Base-by-base conservation (phyloP, 2,113 vertebrate genomes). In the Ceyx cyanopectus region DNA sequence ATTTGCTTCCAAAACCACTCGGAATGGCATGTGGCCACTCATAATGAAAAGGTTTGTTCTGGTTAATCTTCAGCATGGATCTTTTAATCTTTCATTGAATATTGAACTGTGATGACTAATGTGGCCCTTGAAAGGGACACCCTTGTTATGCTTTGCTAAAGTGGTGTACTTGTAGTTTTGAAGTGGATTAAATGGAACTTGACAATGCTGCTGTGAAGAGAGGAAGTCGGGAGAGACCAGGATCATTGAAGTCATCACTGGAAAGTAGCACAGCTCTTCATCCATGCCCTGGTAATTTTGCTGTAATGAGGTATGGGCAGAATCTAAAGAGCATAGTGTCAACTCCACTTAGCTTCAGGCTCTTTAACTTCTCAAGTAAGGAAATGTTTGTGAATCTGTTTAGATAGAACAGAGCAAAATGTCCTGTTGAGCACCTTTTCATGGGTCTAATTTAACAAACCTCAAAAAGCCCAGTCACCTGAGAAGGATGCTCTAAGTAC, bases 1-100 rank as follows among this genome's bases (percentile, higher is more conserved):
- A 87, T 92, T 83, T 89, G 22, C 63, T 92, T 94, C 41, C 46
- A 85, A 83, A 94, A 12, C 3, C 32, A 63, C 37, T 91, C 67
- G 48, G 63, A 89, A 78, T 86, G 87, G 62, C 46, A 41, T 57
- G 53, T 58, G 74, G 45, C 65, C 32, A 32, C 51, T 92, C 48
- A 23, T 19, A 87, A 92, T 27, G 37, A 83, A 92, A 79, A 85
- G 43, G 32, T 91, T 95, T 90, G 73, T 85, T 92, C 73, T 76
- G 77, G 40, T 65, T 94, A 48, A 95, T 90, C 86, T 92, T 87
- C 56, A 81, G 81, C 63, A 68, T 2, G 1, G 57, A 88, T 90
- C 48, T 87, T 89, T 85, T 87, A 85, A 78, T 90, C 56, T 91
- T 45, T 53, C 13, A 51, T 7, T 81, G 67, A 92, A 87, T 63